Base-by-base conservation (phyloP, 2,113 vertebrate genomes). In the Rousettus leschenaultii region DNA sequence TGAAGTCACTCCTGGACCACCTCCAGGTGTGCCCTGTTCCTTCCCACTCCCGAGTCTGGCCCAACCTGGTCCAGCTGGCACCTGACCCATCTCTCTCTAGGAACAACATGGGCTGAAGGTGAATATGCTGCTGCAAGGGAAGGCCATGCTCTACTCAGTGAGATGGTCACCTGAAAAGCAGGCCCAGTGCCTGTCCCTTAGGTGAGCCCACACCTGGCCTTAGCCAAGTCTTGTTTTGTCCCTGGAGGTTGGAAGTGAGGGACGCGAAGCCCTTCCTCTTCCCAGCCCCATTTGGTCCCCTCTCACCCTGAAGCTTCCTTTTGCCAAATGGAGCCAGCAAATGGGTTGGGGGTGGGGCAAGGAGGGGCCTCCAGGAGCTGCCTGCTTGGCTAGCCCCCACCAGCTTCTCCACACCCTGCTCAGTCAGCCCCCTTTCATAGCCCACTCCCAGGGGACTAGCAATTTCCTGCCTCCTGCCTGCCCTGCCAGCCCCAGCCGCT, bases 1-100 rank as follows among this genome's bases (percentile, higher is more conserved):
- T 99, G 98, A 97, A 97, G 88, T 99, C 98, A 10, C 98, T 99
- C 95, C 89, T 99, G 95, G 97, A 97, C 95, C 86, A 98, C 97
- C 96, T 99, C 86, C 98, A 99, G 99, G 99, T 99, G 89, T 98
- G 94, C 48, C 48, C 30, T 40, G 2, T 21, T 24, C 82, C 83
- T 33, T 48, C 30, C 77, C 12, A 16, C 10, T 16, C 57, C 40
- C 53, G 38, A 59, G 14, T 43, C 45, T 57, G 38, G 84, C 55
- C 26, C 57, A 38, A 40, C 61, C 94, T 12, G 15, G 75, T 51
- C 73, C 35, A 38, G 33, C 43, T 13, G 87, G 71, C 40, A 3
- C 57, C 82, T 94, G 59, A 84, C 71, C 24, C 63, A 0, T 87
- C 15, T 96, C 33, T 92, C 92, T 94, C 59, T 93, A 99, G 99